Evolutionary conservation across 2,797 vertebrate genomes (phyloP), one percentile per base, ranked within the genome.

Genomic region (Lerista edwardsae): DNA sequence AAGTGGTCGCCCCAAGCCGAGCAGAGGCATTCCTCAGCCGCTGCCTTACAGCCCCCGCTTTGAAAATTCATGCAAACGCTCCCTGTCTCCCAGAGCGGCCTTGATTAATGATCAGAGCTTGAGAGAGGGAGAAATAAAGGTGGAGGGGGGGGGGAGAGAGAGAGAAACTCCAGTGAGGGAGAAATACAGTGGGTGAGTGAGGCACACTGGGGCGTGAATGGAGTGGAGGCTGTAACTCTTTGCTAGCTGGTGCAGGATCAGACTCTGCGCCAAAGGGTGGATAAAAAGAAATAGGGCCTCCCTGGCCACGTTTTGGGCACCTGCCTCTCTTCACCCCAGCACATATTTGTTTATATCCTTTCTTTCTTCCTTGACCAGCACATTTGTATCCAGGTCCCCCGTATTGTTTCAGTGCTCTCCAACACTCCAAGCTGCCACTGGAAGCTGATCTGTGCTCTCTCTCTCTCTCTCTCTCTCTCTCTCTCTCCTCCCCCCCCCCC

Each of bases 31-130:
- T 47, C 31, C 34, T 59, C 5, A 21, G 57, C n/a, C 10, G 44
- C 69, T 57, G 51, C 36, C 23, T 27, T n/a, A 36, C 64, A 44
- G 34, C 29, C 84, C 10, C 73, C 6, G 29, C 55, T 75, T 76
- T 81, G 76, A 47, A 51, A 80, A 69, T 80, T 36, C 79, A 57
- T n/a, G 62, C 65, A 69, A 71, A 62, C 39, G 61, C 15, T 25
- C 57, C n/a, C 8, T 17, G 17, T 23, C 62, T 75, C 79, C 72
- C 62, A 69, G 62, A 1, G 23, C 19, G 39, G 80, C 76, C 80
- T 68, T 89, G 90, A 89, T 89, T 91, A 88, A 91, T 84, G 85
- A 80, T 86, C 83, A 69, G 51, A 72, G 65, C 75, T 81, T 31
- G 55, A 74, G 74, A 59, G 36, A 76, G 23, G 34, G n/a, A 39